Evolutionary conservation across 2,888 invertebrate species (phyloP).

Genomic region (Sinotaia quadrata): DNA sequence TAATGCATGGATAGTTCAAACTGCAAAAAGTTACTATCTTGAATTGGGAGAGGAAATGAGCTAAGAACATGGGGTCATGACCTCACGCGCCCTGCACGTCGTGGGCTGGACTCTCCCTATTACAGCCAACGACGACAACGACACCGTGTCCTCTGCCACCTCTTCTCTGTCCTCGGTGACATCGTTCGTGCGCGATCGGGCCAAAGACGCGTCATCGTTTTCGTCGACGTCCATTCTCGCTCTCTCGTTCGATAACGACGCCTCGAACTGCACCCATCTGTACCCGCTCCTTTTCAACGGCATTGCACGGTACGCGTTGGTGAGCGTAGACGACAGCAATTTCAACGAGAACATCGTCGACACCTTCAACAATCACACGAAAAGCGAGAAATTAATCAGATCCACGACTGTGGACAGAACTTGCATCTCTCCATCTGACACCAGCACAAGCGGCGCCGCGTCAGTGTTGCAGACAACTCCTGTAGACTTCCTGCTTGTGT

Average conservation of each 20-base stretch:
- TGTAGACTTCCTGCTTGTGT: constrained; percentile 7
- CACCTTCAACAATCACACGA: not conserved
- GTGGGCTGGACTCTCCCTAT: not conserved
- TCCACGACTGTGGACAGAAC: not conserved
- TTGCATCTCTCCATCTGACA: no score
- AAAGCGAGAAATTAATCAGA: not conserved
- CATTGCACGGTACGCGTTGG: not conserved
- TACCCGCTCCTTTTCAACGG: no score
- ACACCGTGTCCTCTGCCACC: not conserved
- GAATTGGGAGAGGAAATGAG: not conserved
- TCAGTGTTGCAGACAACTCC: not conserved
- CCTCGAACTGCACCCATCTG: not conserved
- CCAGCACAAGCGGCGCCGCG: constrained; percentile 1
- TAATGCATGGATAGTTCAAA: no score
- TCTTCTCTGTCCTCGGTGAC: not conserved
- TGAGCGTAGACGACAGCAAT: not conserved
- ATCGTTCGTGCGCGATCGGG: not conserved
- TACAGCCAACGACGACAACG: constrained; percentile 4
- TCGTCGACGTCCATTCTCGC: not conserved
- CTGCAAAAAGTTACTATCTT: no score
- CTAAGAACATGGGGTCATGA: constrained; percentile 25
- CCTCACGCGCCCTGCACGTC: not conserved
- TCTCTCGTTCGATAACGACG: not conserved
- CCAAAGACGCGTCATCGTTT: not conserved
- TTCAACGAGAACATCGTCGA: not conserved